Evolutionary conservation across 2,113 vertebrate genomes (phyloP).

Genomic region (Ailurus styani): DNA sequence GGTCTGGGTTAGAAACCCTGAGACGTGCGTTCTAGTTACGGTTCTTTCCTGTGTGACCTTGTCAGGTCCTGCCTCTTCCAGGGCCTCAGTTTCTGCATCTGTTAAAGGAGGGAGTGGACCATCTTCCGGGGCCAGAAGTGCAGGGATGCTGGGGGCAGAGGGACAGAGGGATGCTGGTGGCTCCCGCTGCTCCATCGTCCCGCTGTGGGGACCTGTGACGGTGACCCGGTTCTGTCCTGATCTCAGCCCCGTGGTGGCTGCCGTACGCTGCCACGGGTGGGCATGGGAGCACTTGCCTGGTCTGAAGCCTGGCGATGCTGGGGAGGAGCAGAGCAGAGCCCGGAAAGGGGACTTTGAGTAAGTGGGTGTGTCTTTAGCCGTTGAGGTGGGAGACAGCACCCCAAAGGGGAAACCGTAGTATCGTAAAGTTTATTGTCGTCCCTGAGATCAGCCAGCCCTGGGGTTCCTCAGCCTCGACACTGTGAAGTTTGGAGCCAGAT

Average conservation of each 20-base stretch:
- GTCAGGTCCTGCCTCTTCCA: background rate
- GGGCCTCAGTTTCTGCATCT: background rate
- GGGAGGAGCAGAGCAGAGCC: background rate
- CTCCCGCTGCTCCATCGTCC: accelerated
- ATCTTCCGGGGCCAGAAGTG: background rate
- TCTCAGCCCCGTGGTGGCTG: background rate
- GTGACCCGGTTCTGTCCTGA: background rate
- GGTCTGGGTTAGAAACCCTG: background rate
- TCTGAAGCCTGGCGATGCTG: background rate
- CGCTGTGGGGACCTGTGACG: accelerated
- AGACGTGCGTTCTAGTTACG: background rate
- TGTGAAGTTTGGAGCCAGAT: background rate
- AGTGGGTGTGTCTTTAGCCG: background rate
- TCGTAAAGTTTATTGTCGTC: no score
- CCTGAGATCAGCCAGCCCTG: background rate
- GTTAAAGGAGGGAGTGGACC: background rate
- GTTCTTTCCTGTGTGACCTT: background rate
- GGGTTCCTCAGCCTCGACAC: background rate
- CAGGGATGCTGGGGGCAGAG: background rate
- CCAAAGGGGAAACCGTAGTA: no score
- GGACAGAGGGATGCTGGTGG: no score
- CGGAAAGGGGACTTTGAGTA: background rate
- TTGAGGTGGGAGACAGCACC: background rate
- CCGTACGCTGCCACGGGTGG: accelerated
- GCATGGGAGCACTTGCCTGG: accelerated